These are phyloP conservation scores for Proteles cristata DNA, from an alignment of 2,113 vertebrate species.

Conservation along the genomic window DNA sequence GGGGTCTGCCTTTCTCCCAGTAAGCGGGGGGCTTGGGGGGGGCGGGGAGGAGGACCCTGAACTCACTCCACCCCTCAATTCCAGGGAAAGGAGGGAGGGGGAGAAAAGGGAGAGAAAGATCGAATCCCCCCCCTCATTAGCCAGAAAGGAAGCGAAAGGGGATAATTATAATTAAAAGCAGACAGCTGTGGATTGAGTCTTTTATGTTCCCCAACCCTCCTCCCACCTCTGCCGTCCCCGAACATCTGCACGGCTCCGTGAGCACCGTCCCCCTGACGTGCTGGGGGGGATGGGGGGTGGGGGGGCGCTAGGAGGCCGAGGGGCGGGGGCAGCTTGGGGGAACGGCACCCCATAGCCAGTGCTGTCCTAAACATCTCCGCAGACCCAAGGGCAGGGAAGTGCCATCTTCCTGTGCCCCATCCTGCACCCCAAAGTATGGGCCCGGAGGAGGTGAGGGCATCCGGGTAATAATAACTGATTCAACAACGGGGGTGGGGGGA, in stretches of 20 bases:
- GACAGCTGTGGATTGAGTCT: conserved; percentile 81
- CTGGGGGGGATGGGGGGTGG: not conserved
- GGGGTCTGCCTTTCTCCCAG: conserved; percentile 82
- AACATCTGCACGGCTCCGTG: conserved; percentile 47
- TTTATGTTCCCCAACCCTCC: conserved; percentile 73
- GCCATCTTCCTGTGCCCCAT: not conserved
- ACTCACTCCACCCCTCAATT: conserved; percentile 68
- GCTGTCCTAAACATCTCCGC: not conserved
- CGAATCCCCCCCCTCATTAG: conserved; percentile 81
- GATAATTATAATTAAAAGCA: conserved; percentile 86
- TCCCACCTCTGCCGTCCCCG: conserved; percentile 61
- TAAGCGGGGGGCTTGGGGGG: conserved; percentile 72
- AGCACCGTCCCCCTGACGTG: not conserved
- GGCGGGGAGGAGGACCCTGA: conserved; percentile 76
- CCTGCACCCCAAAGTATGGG: not conserved
- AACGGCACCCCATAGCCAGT: not conserved
- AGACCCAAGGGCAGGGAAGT: not conserved
- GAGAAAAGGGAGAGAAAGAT: conserved; percentile 39
- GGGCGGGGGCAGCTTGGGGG: not conserved
- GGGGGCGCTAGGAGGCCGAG: not conserved
- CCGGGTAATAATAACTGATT: not conserved
- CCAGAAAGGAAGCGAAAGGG: conserved; percentile 80
- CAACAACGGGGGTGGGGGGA: not conserved
- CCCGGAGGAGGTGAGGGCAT: not conserved
- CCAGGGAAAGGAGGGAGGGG: conserved; percentile 61